These are phyloP conservation scores for Philaethria dido DNA, from an alignment of 2,888 invertebrate species.

Conservation along the genomic window DNA sequence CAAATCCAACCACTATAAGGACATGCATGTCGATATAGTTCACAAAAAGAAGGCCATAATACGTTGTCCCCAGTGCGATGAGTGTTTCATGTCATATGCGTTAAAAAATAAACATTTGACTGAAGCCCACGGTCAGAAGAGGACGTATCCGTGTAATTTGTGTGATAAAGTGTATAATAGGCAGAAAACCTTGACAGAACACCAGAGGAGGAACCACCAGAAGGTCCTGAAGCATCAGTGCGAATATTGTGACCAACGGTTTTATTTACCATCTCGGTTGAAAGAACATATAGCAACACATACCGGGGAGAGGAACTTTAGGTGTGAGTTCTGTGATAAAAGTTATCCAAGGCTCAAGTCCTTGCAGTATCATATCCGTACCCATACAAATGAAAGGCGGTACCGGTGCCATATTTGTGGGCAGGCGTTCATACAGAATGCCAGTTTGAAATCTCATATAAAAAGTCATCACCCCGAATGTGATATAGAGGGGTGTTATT, in stretches of 20 bases:
- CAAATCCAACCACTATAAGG: constrained; percentile 74
- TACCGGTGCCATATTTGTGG: constrained; percentile 83
- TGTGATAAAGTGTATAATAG: constrained; percentile 78
- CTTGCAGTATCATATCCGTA: constrained; percentile 83
- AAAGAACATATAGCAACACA: constrained; percentile 82
- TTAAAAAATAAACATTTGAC: constrained; percentile 73
- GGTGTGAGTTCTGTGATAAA: constrained; percentile 84
- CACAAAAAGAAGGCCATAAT: constrained; percentile 77
- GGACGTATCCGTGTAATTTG: constrained; percentile 73
- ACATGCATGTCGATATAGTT: constrained; percentile 76
- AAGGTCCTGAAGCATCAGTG: constrained; percentile 80
- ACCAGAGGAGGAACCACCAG: constrained; percentile 73
- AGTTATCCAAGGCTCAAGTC: constrained; percentile 84
- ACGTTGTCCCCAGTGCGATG: constrained; percentile 72
- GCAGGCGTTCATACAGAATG: constrained; percentile 84
- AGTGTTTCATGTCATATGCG: constrained; percentile 76
- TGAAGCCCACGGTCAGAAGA: constrained; percentile 72
- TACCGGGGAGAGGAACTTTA: constrained; percentile 81
- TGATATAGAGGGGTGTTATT: constrained; percentile 71
- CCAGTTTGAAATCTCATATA: constrained; percentile 84
- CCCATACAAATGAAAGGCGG: constrained; percentile 83
- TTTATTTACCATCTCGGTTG: constrained; percentile 72
- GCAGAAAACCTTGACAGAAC: constrained; percentile 73
- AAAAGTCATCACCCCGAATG: constrained; percentile 82
- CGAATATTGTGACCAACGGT: constrained; percentile 81